phyloP scores from a whole-genome alignment of 2,888 invertebrate species.

The Amphipoea lucens region DNA sequence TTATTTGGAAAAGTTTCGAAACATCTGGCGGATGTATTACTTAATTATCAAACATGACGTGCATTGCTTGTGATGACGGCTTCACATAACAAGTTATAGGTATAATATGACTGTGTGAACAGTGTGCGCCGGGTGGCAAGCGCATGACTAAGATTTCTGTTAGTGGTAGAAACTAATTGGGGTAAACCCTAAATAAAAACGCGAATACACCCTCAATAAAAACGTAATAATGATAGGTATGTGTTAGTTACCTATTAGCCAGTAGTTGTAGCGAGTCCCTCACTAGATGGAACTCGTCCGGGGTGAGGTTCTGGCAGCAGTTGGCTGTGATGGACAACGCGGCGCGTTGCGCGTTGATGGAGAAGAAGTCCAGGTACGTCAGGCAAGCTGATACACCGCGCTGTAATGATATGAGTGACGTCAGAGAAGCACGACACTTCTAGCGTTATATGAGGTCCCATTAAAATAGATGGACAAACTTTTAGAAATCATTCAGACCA shows the following conservation, averaged over 20 bases:
- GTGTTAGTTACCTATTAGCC: constrained; percentile 90
- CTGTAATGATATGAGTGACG: constrained; percentile 85
- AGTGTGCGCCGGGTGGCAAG: background rate
- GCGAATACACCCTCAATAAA: background rate
- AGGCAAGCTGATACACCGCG: constrained; percentile 98
- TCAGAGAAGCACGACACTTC: background rate
- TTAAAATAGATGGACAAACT: too few species aligned
- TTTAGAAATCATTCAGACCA: too few species aligned
- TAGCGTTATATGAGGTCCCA: background rate
- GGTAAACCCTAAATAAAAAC: background rate
- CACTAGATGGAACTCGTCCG: constrained; percentile 98
- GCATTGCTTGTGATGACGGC: background rate
- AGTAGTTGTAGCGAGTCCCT: constrained; percentile 96
- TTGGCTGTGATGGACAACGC: constrained; percentile 99
- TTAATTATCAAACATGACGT: constrained; percentile 3
- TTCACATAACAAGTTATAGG: background rate
- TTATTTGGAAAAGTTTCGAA: background rate
- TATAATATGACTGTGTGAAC: background rate
- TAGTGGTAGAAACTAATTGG: background rate
- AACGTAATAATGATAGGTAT: background rate
- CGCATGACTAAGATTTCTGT: background rate
- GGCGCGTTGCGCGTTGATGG: constrained; percentile 98
- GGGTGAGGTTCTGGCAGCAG: constrained; percentile 98
- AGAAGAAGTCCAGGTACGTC: constrained; percentile 99
- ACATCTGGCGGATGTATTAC: background rate